These are phyloP conservation scores for Eptesicus fuscus DNA, from an alignment of 2,113 vertebrate genomes.

Conservation along the genomic window DNA sequence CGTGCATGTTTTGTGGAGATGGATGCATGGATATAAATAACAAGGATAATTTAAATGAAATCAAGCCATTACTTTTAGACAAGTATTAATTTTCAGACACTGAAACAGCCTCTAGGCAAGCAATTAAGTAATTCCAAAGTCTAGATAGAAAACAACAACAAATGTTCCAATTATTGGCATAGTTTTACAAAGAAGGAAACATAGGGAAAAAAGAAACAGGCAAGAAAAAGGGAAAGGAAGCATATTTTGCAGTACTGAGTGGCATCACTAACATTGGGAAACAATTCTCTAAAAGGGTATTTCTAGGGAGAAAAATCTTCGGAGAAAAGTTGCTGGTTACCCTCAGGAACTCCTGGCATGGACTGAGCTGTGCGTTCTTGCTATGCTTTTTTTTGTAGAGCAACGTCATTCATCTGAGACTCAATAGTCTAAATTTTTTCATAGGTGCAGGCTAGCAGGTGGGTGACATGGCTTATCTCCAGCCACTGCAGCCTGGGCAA, in stretches of 20 bases:
- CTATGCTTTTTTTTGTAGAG: background rate
- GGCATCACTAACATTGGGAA: background rate
- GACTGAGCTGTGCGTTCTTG: background rate
- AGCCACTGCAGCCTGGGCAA: background rate
- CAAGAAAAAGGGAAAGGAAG: background rate
- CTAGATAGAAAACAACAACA: background rate
- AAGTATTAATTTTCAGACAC: constrained; percentile 21
- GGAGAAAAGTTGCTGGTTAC: background rate
- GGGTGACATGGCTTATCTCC: background rate
- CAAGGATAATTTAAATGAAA: constrained; percentile 43
- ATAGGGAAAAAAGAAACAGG: background rate
- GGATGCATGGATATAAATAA: background rate
- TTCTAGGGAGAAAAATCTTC: background rate
- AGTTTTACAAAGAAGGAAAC: background rate
- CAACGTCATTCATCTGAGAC: background rate
- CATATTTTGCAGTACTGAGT: background rate
- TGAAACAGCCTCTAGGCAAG: background rate
- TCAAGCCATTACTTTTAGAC: constrained; percentile 23
- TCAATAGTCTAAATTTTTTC: background rate
- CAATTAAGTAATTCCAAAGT: background rate
- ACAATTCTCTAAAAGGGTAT: background rate
- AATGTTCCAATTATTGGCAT: background rate
- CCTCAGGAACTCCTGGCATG: background rate
- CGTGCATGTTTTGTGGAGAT: background rate
- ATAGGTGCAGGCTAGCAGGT: background rate